These are phyloP conservation scores for Cydia fagiglandana DNA, from an alignment of 1,140 invertebrate genomes.

Conservation along the genomic window DNA sequence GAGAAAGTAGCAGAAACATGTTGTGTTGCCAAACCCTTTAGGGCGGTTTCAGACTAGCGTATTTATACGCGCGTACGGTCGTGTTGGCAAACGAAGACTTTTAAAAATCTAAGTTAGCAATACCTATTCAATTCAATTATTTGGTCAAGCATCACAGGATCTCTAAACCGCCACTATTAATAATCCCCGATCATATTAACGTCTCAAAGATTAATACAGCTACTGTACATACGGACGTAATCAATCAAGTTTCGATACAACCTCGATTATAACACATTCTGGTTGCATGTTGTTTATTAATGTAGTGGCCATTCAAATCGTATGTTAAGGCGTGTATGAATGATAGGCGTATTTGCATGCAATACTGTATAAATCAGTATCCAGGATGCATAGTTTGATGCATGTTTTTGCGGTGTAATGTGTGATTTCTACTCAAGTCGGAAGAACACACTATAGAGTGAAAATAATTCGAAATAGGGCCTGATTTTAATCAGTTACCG, in stretches of 20 bases:
- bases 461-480: too few relatives aligned
- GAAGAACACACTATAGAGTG: too few relatives aligned
- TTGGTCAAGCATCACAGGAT: slow-evolving; percentile 7
- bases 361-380: neutral
- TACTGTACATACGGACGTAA: neutral
- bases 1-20: too few relatives aligned
- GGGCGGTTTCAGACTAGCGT: too few relatives aligned
- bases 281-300: neutral
- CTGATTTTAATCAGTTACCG: too few relatives aligned
- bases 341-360: slow-evolving; percentile 5
- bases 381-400: neutral
- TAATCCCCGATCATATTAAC: neutral
- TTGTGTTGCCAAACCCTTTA: too few relatives aligned
- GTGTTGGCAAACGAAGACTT: too few relatives aligned
- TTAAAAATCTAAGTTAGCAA: too few relatives aligned
- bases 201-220: slow-evolving; percentile 6
- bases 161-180: slow-evolving; percentile 34
- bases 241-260: slow-evolving; percentile 2
- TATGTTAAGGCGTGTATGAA: neutral
- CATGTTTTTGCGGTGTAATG: too few relatives aligned
- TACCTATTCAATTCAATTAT: neutral
- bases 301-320: neutral
- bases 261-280: neutral
- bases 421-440: too few relatives aligned
- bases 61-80: too few relatives aligned